These are phyloP conservation scores for Castor canadensis DNA, from an alignment of 2,113 vertebrate genomes.

Conservation along the genomic window DNA sequence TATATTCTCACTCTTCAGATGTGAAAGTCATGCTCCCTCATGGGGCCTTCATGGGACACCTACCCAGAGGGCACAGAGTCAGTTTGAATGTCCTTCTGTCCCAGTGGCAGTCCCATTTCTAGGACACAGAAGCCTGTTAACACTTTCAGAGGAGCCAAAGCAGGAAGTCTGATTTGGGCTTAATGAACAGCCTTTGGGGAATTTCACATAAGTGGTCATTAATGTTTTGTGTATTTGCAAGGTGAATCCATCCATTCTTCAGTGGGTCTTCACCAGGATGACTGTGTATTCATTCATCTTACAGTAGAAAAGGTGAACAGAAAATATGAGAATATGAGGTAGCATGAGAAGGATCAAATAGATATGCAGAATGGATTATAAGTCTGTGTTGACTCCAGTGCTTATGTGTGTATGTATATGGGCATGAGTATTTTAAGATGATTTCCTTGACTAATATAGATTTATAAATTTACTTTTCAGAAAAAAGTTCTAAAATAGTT, in stretches of 20 bases:
- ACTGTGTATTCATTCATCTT: not conserved
- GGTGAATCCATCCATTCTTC: constrained; percentile 57
- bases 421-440: not conserved
- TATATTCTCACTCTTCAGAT: constrained; percentile 59
- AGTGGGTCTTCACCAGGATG: not conserved
- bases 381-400: not conserved
- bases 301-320: not conserved
- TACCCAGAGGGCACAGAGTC: constrained; percentile 39
- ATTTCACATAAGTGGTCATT: constrained; percentile 59
- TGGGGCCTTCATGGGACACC: constrained; percentile 21
- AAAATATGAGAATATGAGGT: too few relatives aligned
- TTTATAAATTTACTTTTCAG: not conserved
- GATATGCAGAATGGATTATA: not conserved
- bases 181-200: constrained; percentile 57
- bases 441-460: not conserved
- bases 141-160: constrained; percentile 49
- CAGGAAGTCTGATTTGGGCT: constrained; percentile 46
- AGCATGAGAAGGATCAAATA: not conserved
- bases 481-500: not conserved
- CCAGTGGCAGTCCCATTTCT: constrained; percentile 52
- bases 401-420: not conserved
- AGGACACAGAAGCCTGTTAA: constrained; percentile 53
- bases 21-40: constrained; percentile 59
- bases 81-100: constrained; percentile 55
- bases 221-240: constrained; percentile 52